These are phyloP conservation scores for Phenganax subtilis DNA, from an alignment of 92 coral and sea anemone genomes.

Conservation along the genomic window DNA sequence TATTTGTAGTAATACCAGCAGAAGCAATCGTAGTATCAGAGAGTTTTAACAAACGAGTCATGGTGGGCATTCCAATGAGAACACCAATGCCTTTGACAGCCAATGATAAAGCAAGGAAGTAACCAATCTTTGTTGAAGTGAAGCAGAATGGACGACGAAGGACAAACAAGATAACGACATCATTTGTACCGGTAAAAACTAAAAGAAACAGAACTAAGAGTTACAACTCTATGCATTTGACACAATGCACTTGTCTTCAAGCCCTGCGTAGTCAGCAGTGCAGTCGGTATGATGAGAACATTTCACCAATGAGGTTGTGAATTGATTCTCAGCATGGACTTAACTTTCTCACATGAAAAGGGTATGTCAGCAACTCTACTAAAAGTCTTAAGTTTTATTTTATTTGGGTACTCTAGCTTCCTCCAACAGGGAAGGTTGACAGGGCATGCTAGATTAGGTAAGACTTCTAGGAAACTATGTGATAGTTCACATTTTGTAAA, in stretches of 20 bases:
- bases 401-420: too few species aligned
- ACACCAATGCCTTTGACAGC: conserved; percentile 68
- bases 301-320: too few species aligned
- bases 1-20: conserved; percentile 52
- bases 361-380: too few species aligned
- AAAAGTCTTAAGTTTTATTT: too few species aligned
- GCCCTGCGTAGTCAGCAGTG: too few species aligned
- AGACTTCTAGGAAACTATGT: too few species aligned
- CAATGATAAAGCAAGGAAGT: conserved; percentile 59
- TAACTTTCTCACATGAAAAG: too few species aligned
- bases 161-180: conserved; percentile 63
- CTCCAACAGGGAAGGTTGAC: too few species aligned
- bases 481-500: too few species aligned
- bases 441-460: too few species aligned
- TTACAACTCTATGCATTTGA: background rate
- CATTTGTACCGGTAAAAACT: conserved; percentile 85
- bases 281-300: too few species aligned
- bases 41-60: conserved; percentile 53
- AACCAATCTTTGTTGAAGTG: conserved; percentile 68
- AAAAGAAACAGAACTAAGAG: conserved; percentile 16
- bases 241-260: background rate
- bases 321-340: too few species aligned
- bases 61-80: conserved; percentile 66
- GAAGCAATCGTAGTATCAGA: conserved; percentile 68
- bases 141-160: conserved; percentile 66